Evolutionary conservation across 2,888 invertebrate species (phyloP).

Genomic region (Siphonodentalium dalli): DNA sequence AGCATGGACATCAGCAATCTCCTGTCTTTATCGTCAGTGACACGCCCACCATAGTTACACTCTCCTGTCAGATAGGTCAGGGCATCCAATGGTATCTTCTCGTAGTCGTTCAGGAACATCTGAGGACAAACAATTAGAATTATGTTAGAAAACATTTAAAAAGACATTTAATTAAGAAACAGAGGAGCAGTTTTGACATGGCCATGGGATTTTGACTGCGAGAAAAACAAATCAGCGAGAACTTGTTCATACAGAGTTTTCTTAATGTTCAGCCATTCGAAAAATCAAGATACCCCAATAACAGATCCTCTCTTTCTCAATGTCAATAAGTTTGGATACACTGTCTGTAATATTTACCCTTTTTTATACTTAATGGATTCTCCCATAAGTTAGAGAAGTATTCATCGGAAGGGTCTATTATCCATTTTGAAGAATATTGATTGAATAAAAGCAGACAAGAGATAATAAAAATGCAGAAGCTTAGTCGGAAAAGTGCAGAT

Average conservation of each 20-base stretch:
- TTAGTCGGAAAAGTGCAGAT: no score
- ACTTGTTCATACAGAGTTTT: not conserved
- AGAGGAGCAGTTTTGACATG: no score
- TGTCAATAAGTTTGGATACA: not conserved
- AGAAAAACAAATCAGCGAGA: no score
- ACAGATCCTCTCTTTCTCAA: not conserved
- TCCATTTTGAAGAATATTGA: no score
- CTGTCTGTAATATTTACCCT: no score
- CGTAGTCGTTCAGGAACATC: conserved; percentile 67
- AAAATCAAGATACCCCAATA: not conserved
- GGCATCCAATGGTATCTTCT: conserved; percentile 65
- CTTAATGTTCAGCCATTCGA: not conserved
- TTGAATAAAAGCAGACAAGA: conserved; percentile 17
- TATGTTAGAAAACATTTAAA: no score
- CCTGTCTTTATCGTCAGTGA: conserved; percentile 68
- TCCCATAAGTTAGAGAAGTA: no score
- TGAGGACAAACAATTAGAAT: conserved; percentile 31
- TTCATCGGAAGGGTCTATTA: no score
- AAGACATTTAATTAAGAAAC: no score
- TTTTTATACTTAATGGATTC: no score
- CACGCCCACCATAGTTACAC: conserved; percentile 68
- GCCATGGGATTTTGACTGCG: no score
- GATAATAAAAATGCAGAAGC: conserved; percentile 58
- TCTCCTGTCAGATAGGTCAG: conserved; percentile 66
- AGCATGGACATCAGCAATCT: conserved; percentile 65